phyloP scores from a whole-genome alignment of 2,888 invertebrate species.

The Leptogaster cylindrica region DNA sequence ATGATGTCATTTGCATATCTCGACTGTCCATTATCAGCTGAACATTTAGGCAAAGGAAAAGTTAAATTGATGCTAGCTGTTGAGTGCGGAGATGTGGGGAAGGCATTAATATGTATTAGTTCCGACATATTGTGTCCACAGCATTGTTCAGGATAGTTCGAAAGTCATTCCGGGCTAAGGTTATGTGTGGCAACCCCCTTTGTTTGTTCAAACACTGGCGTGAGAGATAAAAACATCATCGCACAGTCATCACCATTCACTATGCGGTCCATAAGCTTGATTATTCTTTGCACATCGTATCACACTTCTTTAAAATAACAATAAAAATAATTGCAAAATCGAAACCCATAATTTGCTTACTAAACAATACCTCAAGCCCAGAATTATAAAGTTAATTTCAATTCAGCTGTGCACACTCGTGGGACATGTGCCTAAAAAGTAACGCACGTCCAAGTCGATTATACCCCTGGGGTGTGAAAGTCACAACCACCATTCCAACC shows the following conservation, averaged over 20 bases:
- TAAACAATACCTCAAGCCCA: too few species aligned
- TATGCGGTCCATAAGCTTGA: too few species aligned
- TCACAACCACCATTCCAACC: conserved; percentile 23
- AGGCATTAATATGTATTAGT: conserved; percentile 36
- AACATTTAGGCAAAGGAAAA: conserved; percentile 40
- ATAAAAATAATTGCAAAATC: too few species aligned
- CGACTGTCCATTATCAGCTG: conserved; percentile 42
- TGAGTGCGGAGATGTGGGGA: conserved; percentile 24
- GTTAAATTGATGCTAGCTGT: conserved; percentile 39
- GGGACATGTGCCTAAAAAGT: conserved; percentile 14
- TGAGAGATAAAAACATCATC: too few species aligned
- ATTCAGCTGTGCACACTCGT: conserved; percentile 14
- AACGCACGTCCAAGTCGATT: conserved; percentile 10
- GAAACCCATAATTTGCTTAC: too few species aligned
- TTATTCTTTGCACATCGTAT: too few species aligned
- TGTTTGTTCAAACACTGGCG: too few species aligned
- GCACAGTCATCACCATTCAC: too few species aligned
- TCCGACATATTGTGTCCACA: conserved; percentile 10
- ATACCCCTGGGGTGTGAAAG: conserved; percentile 37
- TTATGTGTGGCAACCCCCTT: too few species aligned
- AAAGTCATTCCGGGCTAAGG: neutral
- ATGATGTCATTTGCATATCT: conserved; percentile 45
- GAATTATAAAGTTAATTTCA: conserved; percentile 36
- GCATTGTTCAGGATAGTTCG: conserved; percentile 1
- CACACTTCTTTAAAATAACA: too few species aligned